phyloP scores from a whole-genome alignment of 2,888 invertebrate species.

The Pemphredon lugubris region DNA sequence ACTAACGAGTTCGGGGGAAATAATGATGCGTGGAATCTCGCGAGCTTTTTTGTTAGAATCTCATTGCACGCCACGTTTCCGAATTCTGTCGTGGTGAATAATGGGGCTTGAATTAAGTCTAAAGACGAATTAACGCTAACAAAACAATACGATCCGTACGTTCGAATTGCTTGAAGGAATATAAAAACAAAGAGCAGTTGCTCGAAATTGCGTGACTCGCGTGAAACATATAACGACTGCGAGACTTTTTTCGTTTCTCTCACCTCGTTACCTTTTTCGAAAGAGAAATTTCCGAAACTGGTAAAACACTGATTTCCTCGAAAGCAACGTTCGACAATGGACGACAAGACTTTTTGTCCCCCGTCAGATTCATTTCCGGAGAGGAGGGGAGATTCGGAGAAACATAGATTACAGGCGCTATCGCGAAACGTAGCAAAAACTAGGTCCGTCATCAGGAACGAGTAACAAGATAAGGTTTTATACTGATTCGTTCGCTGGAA shows the following conservation, averaged over 20 bases:
- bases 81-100: no score
- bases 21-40: slow-evolving; percentile 19
- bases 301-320: background rate
- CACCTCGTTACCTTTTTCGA: no score
- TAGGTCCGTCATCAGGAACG: slow-evolving; percentile 49
- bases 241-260: no score
- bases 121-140: no score
- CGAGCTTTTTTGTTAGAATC: slow-evolving; percentile 9
- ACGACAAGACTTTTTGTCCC: slow-evolving; percentile 14
- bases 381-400: slow-evolving; percentile 25
- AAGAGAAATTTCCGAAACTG: no score
- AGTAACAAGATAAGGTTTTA: slow-evolving; percentile 55
- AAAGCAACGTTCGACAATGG: slow-evolving; percentile 1
- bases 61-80: background rate
- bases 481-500: slow-evolving; percentile 28
- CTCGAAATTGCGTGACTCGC: no score
- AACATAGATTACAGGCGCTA: slow-evolving; percentile 40
- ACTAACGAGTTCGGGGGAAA: slow-evolving; percentile 18
- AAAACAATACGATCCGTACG: no score
- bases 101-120: no score
- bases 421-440: slow-evolving; percentile 48
- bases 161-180: background rate
- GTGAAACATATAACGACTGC: no score
- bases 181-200: background rate
- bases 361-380: slow-evolving; percentile 14